phyloP scores from a whole-genome alignment of 2,113 vertebrate species.

The Cinclus mexicanus region DNA sequence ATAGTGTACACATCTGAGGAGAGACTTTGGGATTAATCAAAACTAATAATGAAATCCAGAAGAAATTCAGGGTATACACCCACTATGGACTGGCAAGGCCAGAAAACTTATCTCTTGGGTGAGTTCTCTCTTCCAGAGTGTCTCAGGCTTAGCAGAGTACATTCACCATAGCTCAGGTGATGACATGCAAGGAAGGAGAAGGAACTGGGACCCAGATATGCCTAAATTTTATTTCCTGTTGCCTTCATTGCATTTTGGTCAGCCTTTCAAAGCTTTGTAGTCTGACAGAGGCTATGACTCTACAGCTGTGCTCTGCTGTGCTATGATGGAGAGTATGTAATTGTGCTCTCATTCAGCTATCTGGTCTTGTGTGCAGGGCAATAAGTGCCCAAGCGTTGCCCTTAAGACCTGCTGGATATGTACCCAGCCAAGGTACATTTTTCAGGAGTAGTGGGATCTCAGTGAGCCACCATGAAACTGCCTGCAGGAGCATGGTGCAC shows the following conservation, averaged over 20 bases:
- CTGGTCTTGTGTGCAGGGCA: not conserved
- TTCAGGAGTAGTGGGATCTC: not conserved
- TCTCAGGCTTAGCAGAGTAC: not conserved
- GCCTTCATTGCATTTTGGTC: not conserved
- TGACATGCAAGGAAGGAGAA: accelerated
- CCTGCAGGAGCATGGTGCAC: not conserved
- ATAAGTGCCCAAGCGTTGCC: not conserved
- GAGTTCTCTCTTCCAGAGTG: not conserved
- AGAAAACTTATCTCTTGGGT: not conserved
- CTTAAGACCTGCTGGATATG: not conserved
- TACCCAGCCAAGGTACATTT: not conserved
- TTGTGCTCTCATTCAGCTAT: not conserved
- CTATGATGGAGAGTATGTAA: not conserved
- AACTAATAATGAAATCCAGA: not conserved
- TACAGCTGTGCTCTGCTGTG: not conserved
- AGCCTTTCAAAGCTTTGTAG: not conserved
- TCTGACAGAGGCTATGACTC: not conserved
- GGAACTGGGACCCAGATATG: not conserved
- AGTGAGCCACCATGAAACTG: not conserved
- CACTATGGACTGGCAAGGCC: not conserved
- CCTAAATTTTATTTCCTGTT: not conserved
- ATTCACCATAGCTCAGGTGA: not conserved
- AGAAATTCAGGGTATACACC: not conserved
- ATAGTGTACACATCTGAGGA: not conserved
- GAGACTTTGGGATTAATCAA: not conserved